Base-by-base conservation (phyloP, 2,113 vertebrate genomes). In the Calyptomena viridis region DNA sequence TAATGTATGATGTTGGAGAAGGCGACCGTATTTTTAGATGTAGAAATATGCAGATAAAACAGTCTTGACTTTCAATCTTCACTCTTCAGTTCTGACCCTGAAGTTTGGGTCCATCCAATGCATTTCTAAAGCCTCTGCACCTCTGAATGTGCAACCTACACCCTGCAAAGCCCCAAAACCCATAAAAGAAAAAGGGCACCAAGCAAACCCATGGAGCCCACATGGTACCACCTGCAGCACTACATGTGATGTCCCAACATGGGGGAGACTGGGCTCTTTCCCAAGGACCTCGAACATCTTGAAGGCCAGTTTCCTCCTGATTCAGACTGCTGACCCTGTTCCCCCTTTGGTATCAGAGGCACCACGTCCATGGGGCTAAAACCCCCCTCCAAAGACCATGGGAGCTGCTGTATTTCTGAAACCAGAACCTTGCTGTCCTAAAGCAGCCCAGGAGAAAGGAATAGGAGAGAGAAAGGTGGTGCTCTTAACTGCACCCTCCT, bases 301-400 rank as follows among this genome's bases (percentile, higher is more conserved):
- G 30, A 44, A 47, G 50, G 33, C 5, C 33, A 31, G 39, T 13
- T 30, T 77, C 23, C 31, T 23, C 37, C 47, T 23, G 24, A 19
- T 39, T 52, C 55, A 40, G 37, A n/a, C 42, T 67, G n/a, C 49
- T 66, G 64, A 69, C 18, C 18, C 24, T 6, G 2, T 33, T 80
- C 40, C 23, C 4, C 16, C 49, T 84, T 8, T 44, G 62, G 19
- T 40, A 39, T 20, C 71, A 55, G 33, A 59, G 28, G 12, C 23
- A 84, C 1, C 1, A 0, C 0, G 27, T 59, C 39, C 11, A 3
- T 3, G 4, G 49, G 39, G 31, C 20, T 53, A 53, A 94, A 33
- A 3, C 1, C 14, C 18, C 0, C 1, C 44, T 52, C 27, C 44
- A 28, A 49, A 89, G 49, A 53, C 25, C n/a, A 27, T 0, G 0